Base-by-base conservation (phyloP, 2,888 invertebrate genomes). In the Sicus ferrugineus region DNA sequence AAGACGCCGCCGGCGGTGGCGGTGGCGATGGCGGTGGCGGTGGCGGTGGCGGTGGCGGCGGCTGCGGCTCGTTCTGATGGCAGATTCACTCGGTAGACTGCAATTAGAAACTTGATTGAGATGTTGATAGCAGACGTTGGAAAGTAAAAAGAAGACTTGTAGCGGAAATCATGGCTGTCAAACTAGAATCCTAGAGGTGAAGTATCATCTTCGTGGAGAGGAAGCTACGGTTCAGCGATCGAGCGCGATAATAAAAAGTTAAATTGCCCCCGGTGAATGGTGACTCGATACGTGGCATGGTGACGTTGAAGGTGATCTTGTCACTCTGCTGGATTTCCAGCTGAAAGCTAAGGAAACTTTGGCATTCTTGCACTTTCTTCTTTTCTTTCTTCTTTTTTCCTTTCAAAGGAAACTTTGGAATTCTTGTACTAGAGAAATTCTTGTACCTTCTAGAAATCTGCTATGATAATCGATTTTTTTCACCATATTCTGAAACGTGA, bases 61-160 rank as follows among this genome's bases (percentile, higher is more conserved):
- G 46, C 58, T 30, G 59, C 48, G 31, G 67, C n/a, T n/a, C n/a
- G n/a, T n/a, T n/a, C n/a, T n/a, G n/a, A n/a, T n/a, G n/a, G n/a
- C 59, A 46, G 48, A 23, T 56, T 46, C 56, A 56, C 56, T 34
- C 48, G 14, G 48, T 77, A 76, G 75, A 28, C 28, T 21, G 69
- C 59, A 63, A 69, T 59, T 58, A 69, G 34, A 65, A 69, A 34
- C 58, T 26, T 59, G 58, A 67, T 67, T 67, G 67, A 67, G 67
- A 67, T 48, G 58, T 67, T 67, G 31, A 67, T 48, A 16, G 31
- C 21, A 28, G 21, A 23, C 23, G 30, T 42, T 11, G 16, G 23
- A 19, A 48, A 30, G 28, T 30, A 46, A 21, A 26, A 34, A 38
- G 11, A 42, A 21, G 26, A 42, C 26, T 4, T 30, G 31, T 3